These are phyloP conservation scores for Yponomeuta malinellus DNA, from an alignment of 2,888 invertebrate genomes.

Conservation along the genomic window DNA sequence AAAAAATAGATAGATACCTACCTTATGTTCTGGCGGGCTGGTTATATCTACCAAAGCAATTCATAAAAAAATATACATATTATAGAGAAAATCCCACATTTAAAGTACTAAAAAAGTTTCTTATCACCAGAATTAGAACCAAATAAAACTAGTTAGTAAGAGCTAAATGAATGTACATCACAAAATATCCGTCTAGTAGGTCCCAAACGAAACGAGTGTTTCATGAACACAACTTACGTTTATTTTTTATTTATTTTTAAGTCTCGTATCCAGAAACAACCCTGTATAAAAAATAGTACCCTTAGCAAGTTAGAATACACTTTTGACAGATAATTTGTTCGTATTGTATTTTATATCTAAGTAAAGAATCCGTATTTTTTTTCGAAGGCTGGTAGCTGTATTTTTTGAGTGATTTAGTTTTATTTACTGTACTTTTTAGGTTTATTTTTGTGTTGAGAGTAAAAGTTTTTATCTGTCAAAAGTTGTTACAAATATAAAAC, in stretches of 20 bases:
- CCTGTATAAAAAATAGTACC: slow-evolving; percentile 59
- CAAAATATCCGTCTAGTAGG: slow-evolving; percentile 43
- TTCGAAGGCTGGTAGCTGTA: slow-evolving; percentile 7
- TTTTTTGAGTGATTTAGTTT: neutral
- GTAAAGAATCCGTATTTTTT: slow-evolving; percentile 9
- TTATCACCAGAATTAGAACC: neutral
- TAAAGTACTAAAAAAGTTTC: neutral
- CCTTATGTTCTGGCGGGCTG: too few species aligned
- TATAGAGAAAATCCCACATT: too few species aligned
- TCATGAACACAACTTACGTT: slow-evolving; percentile 13
- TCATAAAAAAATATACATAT: too few species aligned
- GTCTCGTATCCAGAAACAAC: slow-evolving; percentile 44
- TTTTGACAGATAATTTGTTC: slow-evolving; percentile 45
- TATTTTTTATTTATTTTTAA: slow-evolving; percentile 26
- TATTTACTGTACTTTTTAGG: slow-evolving; percentile 11
- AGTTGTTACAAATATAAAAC: slow-evolving; percentile 38
- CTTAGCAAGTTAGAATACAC: slow-evolving; percentile 63
- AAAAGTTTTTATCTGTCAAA: slow-evolving; percentile 39
- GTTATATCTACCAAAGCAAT: too few species aligned
- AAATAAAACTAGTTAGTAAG: slow-evolving; percentile 23
- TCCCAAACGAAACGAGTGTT: slow-evolving; percentile 29
- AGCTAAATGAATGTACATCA: slow-evolving; percentile 29
- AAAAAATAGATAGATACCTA: too few species aligned
- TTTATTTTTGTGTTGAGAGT: slow-evolving; percentile 7
- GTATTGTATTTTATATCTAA: slow-evolving; percentile 17